Evolutionary conservation across 2,797 vertebrate species (phyloP).

Genomic region (Microcaecilia unicolor): DNA sequence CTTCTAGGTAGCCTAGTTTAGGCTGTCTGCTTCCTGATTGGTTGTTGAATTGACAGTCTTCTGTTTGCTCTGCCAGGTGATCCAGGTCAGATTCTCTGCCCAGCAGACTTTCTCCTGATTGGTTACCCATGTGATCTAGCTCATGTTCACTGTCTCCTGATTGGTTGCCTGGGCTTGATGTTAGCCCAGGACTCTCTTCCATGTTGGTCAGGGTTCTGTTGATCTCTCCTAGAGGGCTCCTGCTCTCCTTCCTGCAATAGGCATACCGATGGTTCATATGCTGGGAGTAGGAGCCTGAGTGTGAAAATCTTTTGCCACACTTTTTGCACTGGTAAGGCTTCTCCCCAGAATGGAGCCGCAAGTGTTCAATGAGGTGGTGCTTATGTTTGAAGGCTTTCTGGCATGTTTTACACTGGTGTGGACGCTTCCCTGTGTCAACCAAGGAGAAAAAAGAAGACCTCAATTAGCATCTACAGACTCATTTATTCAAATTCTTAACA

Average conservation of each 20-base stretch:
- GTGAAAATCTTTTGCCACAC: constrained; percentile 74
- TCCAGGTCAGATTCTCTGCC: no score
- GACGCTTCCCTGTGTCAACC: constrained; percentile 55
- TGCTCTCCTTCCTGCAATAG: constrained; percentile 49
- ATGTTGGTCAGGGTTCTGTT: no score
- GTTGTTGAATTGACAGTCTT: no score
- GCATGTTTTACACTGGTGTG: constrained; percentile 69
- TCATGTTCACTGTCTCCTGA: no score
- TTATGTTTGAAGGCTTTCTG: constrained; percentile 78
- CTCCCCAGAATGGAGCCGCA: constrained; percentile 71
- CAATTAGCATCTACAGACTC: background rate
- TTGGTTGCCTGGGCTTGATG: no score
- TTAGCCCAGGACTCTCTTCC: no score
- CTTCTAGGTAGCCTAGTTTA: no score
- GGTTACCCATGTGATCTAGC: no score
- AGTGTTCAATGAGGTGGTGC: constrained; percentile 73
- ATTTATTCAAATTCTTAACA: no score
- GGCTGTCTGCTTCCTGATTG: no score
- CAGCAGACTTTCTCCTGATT: no score
- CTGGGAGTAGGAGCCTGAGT: constrained; percentile 76
- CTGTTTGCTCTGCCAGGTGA: no score
- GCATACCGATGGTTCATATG: constrained; percentile 80
- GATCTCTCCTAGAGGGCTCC: background rate
- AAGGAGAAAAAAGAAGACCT: background rate
- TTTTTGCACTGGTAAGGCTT: constrained; percentile 76